Conservation (phyloP, 2,797 vertebrate genomes). For the Apogon talboti region DNA sequence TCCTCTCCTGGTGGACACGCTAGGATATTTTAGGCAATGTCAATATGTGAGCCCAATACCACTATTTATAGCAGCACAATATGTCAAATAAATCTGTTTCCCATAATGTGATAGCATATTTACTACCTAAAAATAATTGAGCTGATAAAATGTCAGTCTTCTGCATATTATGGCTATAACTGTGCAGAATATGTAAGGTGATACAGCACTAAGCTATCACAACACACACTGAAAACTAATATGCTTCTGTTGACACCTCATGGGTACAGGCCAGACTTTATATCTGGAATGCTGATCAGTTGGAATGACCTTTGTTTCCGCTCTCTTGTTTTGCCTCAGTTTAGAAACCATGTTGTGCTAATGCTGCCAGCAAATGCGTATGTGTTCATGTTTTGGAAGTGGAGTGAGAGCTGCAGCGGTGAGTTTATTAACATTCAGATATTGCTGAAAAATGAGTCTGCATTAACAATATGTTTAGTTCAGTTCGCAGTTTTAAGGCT, state of each 20-base stretch:
- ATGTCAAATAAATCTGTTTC: conserved; percentile 30
- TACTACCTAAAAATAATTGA: conserved; percentile 40
- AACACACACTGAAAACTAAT: conserved; percentile 66
- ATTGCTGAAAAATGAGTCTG: conserved; percentile 10
- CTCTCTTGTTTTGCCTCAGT: conserved; percentile 45
- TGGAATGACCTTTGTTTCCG: conserved; percentile 66
- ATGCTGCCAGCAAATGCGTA: conserved; percentile 31
- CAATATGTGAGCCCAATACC: conserved; percentile 10
- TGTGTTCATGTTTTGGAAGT: conserved; percentile 12
- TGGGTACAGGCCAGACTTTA: conserved; percentile 49
- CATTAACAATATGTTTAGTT: conserved; percentile 4
- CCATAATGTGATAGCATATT: conserved; percentile 43
- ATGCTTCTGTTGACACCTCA: conserved; percentile 65
- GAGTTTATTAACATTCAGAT: conserved; percentile 11
- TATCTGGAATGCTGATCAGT: conserved; percentile 66
- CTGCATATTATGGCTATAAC: conserved; percentile 26
- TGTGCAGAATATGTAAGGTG: conserved; percentile 47
- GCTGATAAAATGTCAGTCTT: conserved; percentile 48
- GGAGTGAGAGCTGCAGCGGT: conserved; percentile 1
- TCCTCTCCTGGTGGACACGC: neutral
- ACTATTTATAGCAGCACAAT: conserved; percentile 31
- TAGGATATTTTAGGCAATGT: conserved; percentile 30
- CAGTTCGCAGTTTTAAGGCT: conserved; percentile 1
- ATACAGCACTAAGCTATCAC: conserved; percentile 46
- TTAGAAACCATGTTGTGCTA: conserved; percentile 47